phyloP scores from a whole-genome alignment of 2,888 invertebrate species.

The Drosophila subsilvestris region DNA sequence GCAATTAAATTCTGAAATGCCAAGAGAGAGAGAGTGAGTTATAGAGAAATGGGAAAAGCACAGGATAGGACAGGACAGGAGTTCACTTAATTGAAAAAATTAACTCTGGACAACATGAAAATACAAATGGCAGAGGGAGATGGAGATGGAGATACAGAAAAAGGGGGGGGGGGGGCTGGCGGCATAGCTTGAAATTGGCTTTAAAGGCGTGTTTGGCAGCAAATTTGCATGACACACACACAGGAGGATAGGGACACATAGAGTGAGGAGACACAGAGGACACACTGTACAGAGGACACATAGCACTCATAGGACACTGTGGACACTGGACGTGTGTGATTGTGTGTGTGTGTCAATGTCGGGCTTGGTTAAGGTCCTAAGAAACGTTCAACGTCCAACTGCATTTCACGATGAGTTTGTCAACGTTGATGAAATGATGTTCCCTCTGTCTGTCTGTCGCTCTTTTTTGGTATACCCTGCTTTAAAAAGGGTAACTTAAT shows the following conservation, averaged over 20 bases:
- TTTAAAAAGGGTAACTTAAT: not conserved
- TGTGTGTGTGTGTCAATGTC: constrained; percentile 54
- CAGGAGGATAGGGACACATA: constrained; percentile 8
- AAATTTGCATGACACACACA: constrained; percentile 57
- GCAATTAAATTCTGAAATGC: constrained; percentile 44
- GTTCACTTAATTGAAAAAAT: constrained; percentile 71
- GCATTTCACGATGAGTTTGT: constrained; percentile 65
- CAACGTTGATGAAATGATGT: constrained; percentile 77
- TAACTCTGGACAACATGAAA: constrained; percentile 50
- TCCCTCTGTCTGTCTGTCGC: constrained; percentile 14
- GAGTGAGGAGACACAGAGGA: constrained; percentile 3
- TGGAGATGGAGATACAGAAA: not conserved
- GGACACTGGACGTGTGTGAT: not conserved
- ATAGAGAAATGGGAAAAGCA: not conserved
- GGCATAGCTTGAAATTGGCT: constrained; percentile 56
- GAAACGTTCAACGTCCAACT: constrained; percentile 20
- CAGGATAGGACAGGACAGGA: constrained; percentile 30
- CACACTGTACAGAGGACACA: constrained; percentile 26
- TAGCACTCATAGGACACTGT: constrained; percentile 48
- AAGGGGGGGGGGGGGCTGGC: not conserved
- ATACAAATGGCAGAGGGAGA: constrained; percentile 19
- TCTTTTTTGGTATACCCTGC: constrained; percentile 5
- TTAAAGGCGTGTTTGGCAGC: constrained; percentile 61
- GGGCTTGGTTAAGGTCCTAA: constrained; percentile 53
- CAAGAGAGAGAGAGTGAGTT: constrained; percentile 20